Conservation (phyloP, 35 echinoderm and acorn worm genomes). For the Ophioderma brevispina region DNA sequence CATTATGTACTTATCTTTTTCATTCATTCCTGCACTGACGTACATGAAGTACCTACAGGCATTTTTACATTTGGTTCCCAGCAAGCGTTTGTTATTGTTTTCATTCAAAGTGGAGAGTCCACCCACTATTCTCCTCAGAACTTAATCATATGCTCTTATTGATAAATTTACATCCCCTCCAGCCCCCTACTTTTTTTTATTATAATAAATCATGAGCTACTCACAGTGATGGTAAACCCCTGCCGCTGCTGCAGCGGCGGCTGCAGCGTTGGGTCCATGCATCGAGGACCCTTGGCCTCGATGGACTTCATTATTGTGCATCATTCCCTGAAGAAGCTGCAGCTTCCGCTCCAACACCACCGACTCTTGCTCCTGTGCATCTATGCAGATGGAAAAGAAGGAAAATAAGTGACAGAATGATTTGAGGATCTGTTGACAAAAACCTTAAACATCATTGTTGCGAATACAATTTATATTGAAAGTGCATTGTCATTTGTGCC, state of each 20-base stretch:
- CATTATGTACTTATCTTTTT: no score
- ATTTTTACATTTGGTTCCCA: no score
- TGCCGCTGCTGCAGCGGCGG: background rate
- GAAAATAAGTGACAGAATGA: background rate
- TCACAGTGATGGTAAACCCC: background rate
- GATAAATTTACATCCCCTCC: no score
- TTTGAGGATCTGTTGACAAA: background rate
- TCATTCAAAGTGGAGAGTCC: no score
- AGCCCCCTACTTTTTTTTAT: no score
- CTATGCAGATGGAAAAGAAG: conserved; percentile 25
- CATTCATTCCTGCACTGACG: no score
- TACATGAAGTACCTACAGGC: no score
- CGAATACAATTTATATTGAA: background rate
- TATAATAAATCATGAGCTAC: no score
- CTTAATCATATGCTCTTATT: no score
- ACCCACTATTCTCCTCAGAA: no score
- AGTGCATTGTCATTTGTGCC: no score
- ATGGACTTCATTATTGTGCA: conserved; percentile 39
- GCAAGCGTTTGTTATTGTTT: no score
- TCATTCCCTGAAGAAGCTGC: conserved; percentile 77
- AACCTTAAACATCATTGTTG: background rate
- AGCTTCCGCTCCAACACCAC: conserved; percentile 84
- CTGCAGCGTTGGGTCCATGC: background rate
- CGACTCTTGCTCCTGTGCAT: conserved; percentile 65
- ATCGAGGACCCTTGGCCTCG: background rate